Conservation (phyloP, 2,113 vertebrate genomes). For the Raphicerus campestris region DNA sequence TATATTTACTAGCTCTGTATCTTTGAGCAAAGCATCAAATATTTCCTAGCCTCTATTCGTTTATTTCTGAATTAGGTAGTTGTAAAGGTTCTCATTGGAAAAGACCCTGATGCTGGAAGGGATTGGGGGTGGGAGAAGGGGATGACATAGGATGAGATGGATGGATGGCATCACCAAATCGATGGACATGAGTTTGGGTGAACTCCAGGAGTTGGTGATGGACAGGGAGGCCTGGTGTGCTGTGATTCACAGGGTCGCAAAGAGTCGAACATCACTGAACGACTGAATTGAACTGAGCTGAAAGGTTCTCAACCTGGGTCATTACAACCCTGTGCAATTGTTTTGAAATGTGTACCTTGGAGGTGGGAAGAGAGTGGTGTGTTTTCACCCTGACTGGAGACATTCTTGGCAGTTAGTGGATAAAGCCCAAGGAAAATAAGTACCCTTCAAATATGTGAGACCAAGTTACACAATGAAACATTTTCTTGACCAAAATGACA, state of each 20-base stretch:
- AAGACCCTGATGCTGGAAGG: neutral
- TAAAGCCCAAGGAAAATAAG: neutral
- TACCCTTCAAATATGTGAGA: neutral
- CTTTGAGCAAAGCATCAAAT: neutral
- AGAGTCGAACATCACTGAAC: neutral
- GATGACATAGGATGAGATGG: neutral
- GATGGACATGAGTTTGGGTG: neutral
- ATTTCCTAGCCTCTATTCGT: neutral
- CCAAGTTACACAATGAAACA: neutral
- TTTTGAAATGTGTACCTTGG: neutral
- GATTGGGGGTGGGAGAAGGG: neutral
- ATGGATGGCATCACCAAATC: too few species aligned
- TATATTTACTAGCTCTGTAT: neutral
- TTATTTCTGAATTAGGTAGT: neutral
- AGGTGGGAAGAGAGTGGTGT: neutral
- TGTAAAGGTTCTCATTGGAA: neutral
- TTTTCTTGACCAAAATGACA: constrained; percentile 8
- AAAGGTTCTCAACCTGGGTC: neutral
- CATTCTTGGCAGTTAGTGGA: neutral
- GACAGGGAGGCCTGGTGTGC: neutral
- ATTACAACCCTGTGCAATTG: neutral
- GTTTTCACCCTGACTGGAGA: neutral
- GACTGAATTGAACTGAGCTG: neutral
- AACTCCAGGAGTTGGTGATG: neutral
- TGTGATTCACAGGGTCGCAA: neutral